Evolutionary conservation across 2,888 invertebrate genomes (phyloP).

Genomic region (Metalampra italica): DNA sequence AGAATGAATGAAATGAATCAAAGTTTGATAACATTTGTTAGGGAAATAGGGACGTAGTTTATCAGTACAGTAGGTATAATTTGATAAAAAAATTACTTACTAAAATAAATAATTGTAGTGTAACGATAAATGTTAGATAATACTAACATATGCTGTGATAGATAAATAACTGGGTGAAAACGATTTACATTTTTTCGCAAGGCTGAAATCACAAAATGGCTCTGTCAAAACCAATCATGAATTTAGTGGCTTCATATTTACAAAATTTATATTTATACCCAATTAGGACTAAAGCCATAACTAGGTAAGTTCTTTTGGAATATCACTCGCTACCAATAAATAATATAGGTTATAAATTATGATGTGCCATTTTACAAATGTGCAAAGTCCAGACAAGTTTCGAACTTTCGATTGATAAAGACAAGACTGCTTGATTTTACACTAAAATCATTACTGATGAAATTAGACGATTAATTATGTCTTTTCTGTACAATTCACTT

Average conservation of each 20-base stretch:
- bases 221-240: slow-evolving; percentile 85
- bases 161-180: not conserved
- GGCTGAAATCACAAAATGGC: slow-evolving; percentile 68
- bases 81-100: not conserved
- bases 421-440: too few species aligned
- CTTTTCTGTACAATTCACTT: too few species aligned
- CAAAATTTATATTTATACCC: slow-evolving; percentile 87
- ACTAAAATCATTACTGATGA: too few species aligned
- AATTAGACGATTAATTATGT: too few species aligned
- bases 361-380: not conserved
- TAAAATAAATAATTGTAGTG: not conserved
- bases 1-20: not conserved
- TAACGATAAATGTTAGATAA: slow-evolving; percentile 3
- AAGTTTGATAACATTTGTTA: too few species aligned
- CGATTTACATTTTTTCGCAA: too few species aligned
- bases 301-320: slow-evolving; percentile 78
- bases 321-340: not conserved
- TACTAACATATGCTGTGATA: not conserved
- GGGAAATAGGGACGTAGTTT: too few species aligned
- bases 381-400: slow-evolving; percentile 1
- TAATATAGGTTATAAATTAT: not conserved
- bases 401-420: too few species aligned
- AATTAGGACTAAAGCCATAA: slow-evolving; percentile 87
- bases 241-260: slow-evolving; percentile 84
- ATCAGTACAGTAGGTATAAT: too few species aligned